Percentiles rank a stretch among this genome's conserved stretches.
Evolutionary conservation across 2,888 invertebrate genomes (phyloP).

Genomic region (Athalia rosae): DNA sequence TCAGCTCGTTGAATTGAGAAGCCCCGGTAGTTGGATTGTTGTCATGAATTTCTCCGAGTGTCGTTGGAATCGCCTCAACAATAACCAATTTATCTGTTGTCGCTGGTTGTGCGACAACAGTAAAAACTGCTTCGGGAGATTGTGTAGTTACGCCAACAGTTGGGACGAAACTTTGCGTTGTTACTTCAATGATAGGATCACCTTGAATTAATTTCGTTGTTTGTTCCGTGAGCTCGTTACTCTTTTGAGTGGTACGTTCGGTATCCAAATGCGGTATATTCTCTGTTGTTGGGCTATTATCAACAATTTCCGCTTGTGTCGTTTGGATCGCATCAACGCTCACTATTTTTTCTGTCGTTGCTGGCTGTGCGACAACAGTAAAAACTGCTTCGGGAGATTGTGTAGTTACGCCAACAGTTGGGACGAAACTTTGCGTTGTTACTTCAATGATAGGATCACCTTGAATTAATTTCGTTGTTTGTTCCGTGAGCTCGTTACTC

Average conservation of each 20-base stretch:
- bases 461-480: conserved; percentile 23
- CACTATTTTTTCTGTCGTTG: neutral
- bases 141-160: neutral
- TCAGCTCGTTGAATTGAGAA: neutral
- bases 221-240: conserved; percentile 6
- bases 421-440: neutral
- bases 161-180: conserved; percentile 4
- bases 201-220: conserved; percentile 14
- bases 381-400: neutral
- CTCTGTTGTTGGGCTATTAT: conserved; percentile 38
- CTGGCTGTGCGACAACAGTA: neutral
- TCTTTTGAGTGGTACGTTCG: conserved; percentile 9
- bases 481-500: neutral
- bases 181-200: neutral
- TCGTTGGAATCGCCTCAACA: neutral
- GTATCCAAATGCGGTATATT: neutral
- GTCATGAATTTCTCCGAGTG: neutral
- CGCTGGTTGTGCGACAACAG: neutral
- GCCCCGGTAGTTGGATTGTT: neutral
- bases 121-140: neutral
- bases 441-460: conserved; percentile 5
- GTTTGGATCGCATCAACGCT: conserved; percentile 14
- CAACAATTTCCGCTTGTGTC: conserved; percentile 39
- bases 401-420: conserved; percentile 4
- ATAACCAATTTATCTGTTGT: conserved; percentile 7